A percentile compares a stretch with the other conserved stretches of the same genome.
Conservation (phyloP, 2,797 vertebrate genomes). For the Somateria mollissima region DNA sequence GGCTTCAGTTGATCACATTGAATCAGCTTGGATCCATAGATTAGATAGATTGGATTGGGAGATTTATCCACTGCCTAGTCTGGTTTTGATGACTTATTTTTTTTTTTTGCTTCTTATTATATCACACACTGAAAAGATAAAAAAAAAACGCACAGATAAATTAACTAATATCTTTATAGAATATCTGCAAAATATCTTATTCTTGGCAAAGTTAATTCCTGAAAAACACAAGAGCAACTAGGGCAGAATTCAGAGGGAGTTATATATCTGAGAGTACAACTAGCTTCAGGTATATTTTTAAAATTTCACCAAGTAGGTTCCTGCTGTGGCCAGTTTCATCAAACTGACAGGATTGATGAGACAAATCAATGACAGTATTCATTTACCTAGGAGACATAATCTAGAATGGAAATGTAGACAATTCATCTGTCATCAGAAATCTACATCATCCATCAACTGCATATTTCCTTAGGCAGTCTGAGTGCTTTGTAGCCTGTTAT, state of each 20-base stretch:
- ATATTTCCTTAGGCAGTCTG: not conserved
- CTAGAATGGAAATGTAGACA: not conserved
- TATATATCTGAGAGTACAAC: not conserved
- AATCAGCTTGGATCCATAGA: too few relatives aligned
- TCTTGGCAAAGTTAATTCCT: not conserved
- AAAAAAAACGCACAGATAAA: not conserved
- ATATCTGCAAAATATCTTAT: not conserved
- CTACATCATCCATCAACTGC: not conserved
- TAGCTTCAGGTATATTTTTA: not conserved
- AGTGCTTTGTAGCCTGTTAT: not conserved
- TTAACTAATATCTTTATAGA: not conserved
- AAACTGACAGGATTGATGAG: not conserved
- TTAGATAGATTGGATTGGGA: not conserved
- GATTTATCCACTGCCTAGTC: not conserved
- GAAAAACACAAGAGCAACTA: not conserved
- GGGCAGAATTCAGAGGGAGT: not conserved
- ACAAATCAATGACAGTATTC: not conserved
- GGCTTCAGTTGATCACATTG: not conserved
- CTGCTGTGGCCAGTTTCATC: not conserved
- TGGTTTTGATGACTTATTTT: not conserved
- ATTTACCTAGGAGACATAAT: not conserved
- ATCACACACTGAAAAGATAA: not conserved
- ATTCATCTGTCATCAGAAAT: not conserved
- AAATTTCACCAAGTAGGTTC: not conserved
- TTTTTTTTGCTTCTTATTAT: not conserved